Conservation (phyloP, 1,140 invertebrate species). For the Asbolus verrucosus region DNA sequence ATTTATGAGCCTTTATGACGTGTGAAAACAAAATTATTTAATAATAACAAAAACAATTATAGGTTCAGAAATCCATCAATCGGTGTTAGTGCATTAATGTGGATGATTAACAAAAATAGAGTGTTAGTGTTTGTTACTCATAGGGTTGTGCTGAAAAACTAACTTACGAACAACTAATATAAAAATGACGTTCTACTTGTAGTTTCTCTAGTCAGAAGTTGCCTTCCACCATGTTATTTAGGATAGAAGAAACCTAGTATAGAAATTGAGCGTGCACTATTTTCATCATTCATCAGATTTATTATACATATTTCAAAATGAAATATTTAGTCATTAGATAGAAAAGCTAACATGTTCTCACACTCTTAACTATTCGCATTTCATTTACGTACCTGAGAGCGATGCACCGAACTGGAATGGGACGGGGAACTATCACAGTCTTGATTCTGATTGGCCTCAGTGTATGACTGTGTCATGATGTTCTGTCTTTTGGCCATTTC, state of each 20-base stretch:
- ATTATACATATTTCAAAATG: conserved; percentile 7
- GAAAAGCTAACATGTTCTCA: conserved; percentile 21
- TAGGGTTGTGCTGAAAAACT: conserved; percentile 49
- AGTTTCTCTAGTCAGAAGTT: conserved; percentile 51
- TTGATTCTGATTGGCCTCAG: conserved; percentile 58
- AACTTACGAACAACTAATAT: conserved; percentile 55
- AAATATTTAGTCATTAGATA: conserved; percentile 23
- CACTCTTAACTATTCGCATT: no score
- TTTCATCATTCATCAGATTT: conserved; percentile 1
- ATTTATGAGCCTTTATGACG: no score
- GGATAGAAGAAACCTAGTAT: conserved; percentile 53
- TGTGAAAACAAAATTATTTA: no score
- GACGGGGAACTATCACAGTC: conserved; percentile 64
- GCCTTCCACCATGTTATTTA: conserved; percentile 57
- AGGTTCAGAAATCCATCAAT: background rate
- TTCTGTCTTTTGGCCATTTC: conserved; percentile 63
- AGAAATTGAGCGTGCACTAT: conserved; percentile 40
- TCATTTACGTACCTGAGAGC: conserved; percentile 62
- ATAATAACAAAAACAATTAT: background rate
- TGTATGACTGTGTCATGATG: conserved; percentile 61
- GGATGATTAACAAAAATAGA: background rate
- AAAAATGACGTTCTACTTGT: conserved; percentile 38
- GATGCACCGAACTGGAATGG: conserved; percentile 65
- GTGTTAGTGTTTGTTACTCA: conserved; percentile 13
- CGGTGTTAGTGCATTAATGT: conserved; percentile 35